Percentiles rank a stretch among this genome's conserved stretches.
Conservation (phyloP, 64 coral and sea anemone genomes). For the Pocillopora verrucosa region DNA sequence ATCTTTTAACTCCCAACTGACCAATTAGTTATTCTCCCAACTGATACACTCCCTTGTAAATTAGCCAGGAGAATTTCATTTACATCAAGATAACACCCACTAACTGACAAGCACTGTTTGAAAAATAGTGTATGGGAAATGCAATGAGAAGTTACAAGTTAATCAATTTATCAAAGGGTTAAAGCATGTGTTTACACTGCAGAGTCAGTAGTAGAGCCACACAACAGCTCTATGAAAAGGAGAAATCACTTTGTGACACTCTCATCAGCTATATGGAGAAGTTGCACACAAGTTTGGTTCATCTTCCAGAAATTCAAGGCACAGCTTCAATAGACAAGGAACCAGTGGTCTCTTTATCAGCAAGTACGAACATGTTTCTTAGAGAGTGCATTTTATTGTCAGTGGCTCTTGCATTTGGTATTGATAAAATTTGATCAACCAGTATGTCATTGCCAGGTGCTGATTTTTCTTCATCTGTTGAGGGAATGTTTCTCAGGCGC, state of each 20-base stretch:
- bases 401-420: too few species aligned
- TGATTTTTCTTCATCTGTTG: slow-evolving; percentile 20
- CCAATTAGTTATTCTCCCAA: too few species aligned
- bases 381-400: too few species aligned
- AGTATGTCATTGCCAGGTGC: background rate
- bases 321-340: slow-evolving; percentile 20
- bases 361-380: background rate
- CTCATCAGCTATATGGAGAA: slow-evolving; percentile 42
- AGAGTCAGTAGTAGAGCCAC: slow-evolving; percentile 35
- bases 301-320: background rate
- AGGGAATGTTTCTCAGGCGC: slow-evolving; percentile 11
- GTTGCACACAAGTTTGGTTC: background rate
- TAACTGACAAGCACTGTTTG: too few species aligned
- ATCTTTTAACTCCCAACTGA: too few species aligned
- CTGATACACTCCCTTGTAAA: too few species aligned
- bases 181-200: background rate
- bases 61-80: too few species aligned
- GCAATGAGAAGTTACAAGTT: too few species aligned
- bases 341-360: background rate
- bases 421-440: background rate
- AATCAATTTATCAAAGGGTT: too few species aligned
- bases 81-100: too few species aligned
- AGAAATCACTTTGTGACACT: slow-evolving; percentile 35
- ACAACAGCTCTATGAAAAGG: slow-evolving; percentile 25
- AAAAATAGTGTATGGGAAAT: too few species aligned